Percentiles rank a stretch among this genome's conserved stretches.
phyloP scores from a whole-genome alignment of 2,888 invertebrate genomes.

The Plebejus argus region DNA sequence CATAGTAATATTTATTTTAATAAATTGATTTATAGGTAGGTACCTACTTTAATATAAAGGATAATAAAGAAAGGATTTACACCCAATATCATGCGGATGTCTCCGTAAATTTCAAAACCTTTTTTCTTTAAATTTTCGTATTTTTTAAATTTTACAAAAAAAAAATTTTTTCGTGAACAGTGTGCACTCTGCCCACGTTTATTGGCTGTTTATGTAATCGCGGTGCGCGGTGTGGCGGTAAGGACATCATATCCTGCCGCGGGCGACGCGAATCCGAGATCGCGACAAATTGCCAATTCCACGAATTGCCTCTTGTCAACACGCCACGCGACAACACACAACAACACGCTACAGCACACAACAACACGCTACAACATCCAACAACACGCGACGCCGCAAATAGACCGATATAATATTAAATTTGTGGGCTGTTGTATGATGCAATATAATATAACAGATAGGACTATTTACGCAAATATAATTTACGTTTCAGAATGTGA shows the following conservation, averaged over 20 bases:
- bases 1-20: too few species aligned
- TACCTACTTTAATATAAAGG: too few species aligned
- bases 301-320: slow-evolving; percentile 18
- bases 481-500: not conserved
- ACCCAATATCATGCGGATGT: too few species aligned
- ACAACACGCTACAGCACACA: not conserved
- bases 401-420: slow-evolving; percentile 5
- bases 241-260: slow-evolving; percentile 20
- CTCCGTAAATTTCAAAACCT: not conserved
- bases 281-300: slow-evolving; percentile 13
- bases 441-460: not conserved
- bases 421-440: not conserved
- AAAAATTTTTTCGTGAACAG: not conserved
- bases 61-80: too few species aligned
- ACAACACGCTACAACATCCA: not conserved
- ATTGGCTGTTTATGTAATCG: not conserved
- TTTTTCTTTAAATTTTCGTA: not conserved
- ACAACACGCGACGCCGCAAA: not conserved
- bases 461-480: not conserved
- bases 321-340: not conserved
- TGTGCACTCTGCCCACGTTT: not conserved
- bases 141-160: not conserved
- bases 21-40: too few species aligned
- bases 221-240: not conserved
- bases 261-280: slow-evolving; percentile 10